phyloP scores from a whole-genome alignment of 1,140 invertebrate genomes.

The Octopus sinensis region DNA sequence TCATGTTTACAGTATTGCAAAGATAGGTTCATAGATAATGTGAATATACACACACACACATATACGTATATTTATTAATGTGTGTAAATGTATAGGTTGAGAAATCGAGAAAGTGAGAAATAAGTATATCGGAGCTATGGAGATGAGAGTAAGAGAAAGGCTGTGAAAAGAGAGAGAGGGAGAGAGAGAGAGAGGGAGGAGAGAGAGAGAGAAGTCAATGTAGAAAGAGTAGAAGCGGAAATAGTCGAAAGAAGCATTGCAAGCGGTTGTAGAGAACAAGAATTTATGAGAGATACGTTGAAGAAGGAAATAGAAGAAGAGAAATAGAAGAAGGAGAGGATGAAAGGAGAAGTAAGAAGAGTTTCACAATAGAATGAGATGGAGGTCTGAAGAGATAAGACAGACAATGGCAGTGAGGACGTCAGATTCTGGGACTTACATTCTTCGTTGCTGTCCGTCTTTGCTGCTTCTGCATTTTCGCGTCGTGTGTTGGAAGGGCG shows the following conservation, averaged over 20 bases:
- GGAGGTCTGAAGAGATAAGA: background rate
- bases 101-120: background rate
- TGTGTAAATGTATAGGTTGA: background rate
- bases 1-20: too few species aligned
- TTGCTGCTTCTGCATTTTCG: background rate
- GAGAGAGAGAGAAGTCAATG: conserved; percentile 1
- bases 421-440: background rate
- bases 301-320: background rate
- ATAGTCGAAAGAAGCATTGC: background rate
- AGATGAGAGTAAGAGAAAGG: conserved; percentile 6
- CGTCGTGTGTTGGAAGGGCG: conserved; percentile 4
- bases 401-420: background rate
- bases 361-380: background rate
- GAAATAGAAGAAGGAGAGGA: background rate
- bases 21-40: too few species aligned
- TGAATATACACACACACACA: too few species aligned
- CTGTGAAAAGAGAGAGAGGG: conserved; percentile 7
- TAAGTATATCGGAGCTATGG: background rate
- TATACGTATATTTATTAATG: too few species aligned
- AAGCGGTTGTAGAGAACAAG: background rate
- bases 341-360: background rate
- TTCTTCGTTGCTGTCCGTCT: background rate
- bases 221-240: background rate
- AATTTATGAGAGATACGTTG: background rate
- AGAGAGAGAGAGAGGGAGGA: conserved; percentile 6